Conservation (phyloP, 2,797 vertebrate genomes). For the Aselliscus stoliczkanus region DNA sequence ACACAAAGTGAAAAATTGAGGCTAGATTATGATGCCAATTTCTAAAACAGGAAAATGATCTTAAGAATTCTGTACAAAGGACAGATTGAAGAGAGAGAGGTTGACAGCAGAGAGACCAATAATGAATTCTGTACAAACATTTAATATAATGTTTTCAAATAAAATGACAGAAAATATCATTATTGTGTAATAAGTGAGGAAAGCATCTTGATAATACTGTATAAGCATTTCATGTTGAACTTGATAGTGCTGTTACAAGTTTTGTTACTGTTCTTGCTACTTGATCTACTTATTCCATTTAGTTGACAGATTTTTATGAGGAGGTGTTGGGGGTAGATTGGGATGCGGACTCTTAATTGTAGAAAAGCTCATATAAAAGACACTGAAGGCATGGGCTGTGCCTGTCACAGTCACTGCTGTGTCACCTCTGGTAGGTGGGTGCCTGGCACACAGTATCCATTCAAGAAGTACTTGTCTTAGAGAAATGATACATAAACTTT, state of each 20-base stretch:
- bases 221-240: not conserved
- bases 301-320: not conserved
- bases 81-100: too few relatives aligned
- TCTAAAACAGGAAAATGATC: not conserved
- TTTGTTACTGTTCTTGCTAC: not conserved
- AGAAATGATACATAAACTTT: not conserved
- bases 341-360: not conserved
- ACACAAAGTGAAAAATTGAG: not conserved
- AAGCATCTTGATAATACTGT: not conserved
- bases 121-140: not conserved
- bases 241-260: not conserved
- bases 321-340: not conserved
- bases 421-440: not conserved
- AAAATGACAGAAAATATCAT: not conserved
- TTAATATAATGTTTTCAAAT: not conserved
- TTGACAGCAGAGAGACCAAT: too few relatives aligned
- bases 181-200: not conserved
- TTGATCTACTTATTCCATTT: not conserved
- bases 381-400: not conserved
- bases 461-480: not conserved
- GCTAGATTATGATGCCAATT: not conserved
- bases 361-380: not conserved
- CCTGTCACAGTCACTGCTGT: not conserved
- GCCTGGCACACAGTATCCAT: not conserved
- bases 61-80: not conserved